phyloP scores from a whole-genome alignment of 1,140 invertebrate species.

The Orchestia grillus region DNA sequence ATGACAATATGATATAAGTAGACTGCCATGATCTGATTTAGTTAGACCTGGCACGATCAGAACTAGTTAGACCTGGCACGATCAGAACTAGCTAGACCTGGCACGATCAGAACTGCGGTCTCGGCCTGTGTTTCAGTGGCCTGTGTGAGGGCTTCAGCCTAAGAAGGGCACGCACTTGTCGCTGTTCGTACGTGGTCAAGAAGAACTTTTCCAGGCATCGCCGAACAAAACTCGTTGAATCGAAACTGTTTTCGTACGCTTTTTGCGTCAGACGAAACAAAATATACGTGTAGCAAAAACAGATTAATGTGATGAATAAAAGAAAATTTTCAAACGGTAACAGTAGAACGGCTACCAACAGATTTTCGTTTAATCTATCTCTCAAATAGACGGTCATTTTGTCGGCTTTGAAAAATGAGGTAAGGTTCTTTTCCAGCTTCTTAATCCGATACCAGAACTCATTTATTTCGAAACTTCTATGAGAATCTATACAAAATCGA shows the following conservation, averaged over 20 bases:
- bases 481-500: neutral
- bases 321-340: neutral
- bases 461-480: neutral
- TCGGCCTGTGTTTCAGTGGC: neutral
- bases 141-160: neutral
- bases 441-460: neutral
- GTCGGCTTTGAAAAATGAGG: neutral
- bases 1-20: too few species aligned
- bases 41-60: too few species aligned
- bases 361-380: neutral
- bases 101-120: neutral
- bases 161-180: slow-evolving; percentile 2
- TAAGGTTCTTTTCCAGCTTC: neutral
- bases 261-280: neutral
- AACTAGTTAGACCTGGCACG: neutral
- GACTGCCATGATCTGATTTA: too few species aligned
- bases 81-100: neutral
- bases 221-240: neutral
- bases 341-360: neutral
- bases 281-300: neutral
- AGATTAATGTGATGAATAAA: neutral
- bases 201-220: neutral
- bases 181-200: neutral
- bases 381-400: neutral
- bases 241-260: neutral